Evolutionary conservation across 1,140 invertebrate genomes (phyloP).

Genomic region (Trichogramma pretiosum): DNA sequence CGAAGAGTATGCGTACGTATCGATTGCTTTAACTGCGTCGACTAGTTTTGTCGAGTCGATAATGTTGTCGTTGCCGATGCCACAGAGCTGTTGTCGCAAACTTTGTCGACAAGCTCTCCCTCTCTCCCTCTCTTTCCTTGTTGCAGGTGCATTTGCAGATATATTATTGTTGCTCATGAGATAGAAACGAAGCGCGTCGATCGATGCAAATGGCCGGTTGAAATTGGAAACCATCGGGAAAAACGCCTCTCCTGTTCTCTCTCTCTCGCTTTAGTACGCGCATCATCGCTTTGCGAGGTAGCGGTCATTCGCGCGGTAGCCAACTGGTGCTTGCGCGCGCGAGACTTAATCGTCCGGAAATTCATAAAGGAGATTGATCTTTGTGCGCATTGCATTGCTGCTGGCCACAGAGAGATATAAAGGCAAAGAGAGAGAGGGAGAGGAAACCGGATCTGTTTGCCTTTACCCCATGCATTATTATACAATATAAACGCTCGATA

Average conservation of each 20-base stretch:
- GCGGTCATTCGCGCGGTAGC: slow-evolving; percentile 7
- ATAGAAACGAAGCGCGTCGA: no score
- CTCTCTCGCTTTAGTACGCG: neutral
- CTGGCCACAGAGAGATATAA: no score
- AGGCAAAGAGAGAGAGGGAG: no score
- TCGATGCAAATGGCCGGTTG: slow-evolving; percentile 10
- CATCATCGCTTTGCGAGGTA: neutral
- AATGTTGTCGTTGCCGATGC: no score
- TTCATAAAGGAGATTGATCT: slow-evolving; percentile 27
- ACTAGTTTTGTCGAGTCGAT: no score
- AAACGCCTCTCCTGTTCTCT: slow-evolving; percentile 7
- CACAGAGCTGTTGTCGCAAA: neutral
- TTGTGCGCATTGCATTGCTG: slow-evolving; percentile 7
- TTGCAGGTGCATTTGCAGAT: neutral
- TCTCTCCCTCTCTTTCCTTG: neutral
- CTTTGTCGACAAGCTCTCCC: slow-evolving; percentile 14
- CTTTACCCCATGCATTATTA: no score
- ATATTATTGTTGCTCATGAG: no score
- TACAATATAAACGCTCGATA: neutral
- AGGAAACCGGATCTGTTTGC: slow-evolving; percentile 4
- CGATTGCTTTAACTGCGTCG: no score
- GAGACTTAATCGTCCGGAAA: slow-evolving; percentile 21
- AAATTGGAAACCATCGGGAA: slow-evolving; percentile 19
- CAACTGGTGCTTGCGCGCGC: slow-evolving; percentile 4
- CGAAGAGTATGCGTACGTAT: no score